Base-by-base conservation (phyloP, 2,797 vertebrate species). In the Choloepus didactylus region DNA sequence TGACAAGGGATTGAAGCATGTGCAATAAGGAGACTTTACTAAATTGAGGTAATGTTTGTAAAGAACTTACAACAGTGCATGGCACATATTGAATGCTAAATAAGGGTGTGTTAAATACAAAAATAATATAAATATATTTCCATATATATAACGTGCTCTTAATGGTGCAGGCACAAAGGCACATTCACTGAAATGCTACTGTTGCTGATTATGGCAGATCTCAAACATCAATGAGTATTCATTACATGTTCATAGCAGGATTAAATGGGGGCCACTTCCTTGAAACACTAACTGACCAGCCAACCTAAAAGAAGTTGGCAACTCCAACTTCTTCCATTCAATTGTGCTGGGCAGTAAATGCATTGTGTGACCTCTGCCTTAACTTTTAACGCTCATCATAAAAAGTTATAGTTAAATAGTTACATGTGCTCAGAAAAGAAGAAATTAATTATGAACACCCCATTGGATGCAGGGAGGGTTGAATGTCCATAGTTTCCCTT, bases 371-470 rank as follows among this genome's bases (percentile, higher is more conserved):
- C 87, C 88, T 97, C 87, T 96, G 81, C 35, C 91, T 97, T 97
- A 95, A 96, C 87, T 97, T 94, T 86, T 64, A 90, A 95, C 94
- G 75, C 64, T 97, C 96, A 64, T 72, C 97, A 97, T 98, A 97
- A 97, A 95, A 98, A 92, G 90, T 93, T 96, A 92, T 73, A 94
- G 56, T 96, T 81, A 96, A 96, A 97, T 69, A 86, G 59, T 92
- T 97, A 86, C 51, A 90, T 60, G 77, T 79, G 44, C 76, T 97
- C 94, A 90, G 81, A 98, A 98, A 97, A 98, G 93, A 97, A 94
- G 87, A 98, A 97, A 98, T 97, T 98, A 97, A 97, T 98, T 98
- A 97, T 92, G 91, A 98, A 97, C 92, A 98, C 90, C 70, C 85
- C 95, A 97, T 97, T 98, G 97, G 97, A 91, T 97, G 73, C 23